A percentile compares a stretch with the other conserved stretches of the same genome.
phyloP scores from a whole-genome alignment of 2,888 invertebrate species.

The Hydriomena furcata region DNA sequence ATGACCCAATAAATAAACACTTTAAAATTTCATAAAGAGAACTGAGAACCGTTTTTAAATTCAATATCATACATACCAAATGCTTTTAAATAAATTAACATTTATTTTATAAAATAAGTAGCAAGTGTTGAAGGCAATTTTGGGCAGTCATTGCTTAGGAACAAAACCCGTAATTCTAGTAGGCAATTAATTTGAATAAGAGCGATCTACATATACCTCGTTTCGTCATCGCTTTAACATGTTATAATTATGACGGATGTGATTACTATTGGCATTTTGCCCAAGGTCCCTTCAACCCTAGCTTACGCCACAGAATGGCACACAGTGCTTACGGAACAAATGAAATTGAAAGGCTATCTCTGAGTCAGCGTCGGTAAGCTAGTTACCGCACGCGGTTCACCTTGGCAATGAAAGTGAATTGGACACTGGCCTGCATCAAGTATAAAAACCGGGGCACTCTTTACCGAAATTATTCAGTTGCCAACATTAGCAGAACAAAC shows the following conservation, averaged over 20 bases:
- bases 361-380: slow-evolving; percentile 66
- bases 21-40: too few relatives aligned
- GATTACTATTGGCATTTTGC: slow-evolving; percentile 22
- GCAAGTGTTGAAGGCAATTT: too few relatives aligned
- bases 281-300: slow-evolving; percentile 58
- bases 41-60: too few relatives aligned
- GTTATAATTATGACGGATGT: too few relatives aligned
- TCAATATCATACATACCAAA: too few relatives aligned
- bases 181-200: slow-evolving; percentile 13
- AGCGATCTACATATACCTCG: slow-evolving; percentile 11
- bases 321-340: slow-evolving; percentile 55
- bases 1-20: too few relatives aligned
- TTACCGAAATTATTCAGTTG: slow-evolving; percentile 77
- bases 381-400: slow-evolving; percentile 57
- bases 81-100: too few relatives aligned
- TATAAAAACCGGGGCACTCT: slow-evolving; percentile 78
- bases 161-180: too few relatives aligned
- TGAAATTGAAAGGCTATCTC: slow-evolving; percentile 78
- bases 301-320: slow-evolving; percentile 45
- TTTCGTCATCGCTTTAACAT: slow-evolving; percentile 20
- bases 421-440: slow-evolving; percentile 60
- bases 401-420: slow-evolving; percentile 81
- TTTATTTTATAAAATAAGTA: too few relatives aligned
- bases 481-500: slow-evolving; percentile 76
- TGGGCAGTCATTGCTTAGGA: too few relatives aligned